A percentile compares a stretch with the other conserved stretches of the same genome.
phyloP scores from a whole-genome alignment of 2,888 invertebrate species.

The Andrena chrysosceles region DNA sequence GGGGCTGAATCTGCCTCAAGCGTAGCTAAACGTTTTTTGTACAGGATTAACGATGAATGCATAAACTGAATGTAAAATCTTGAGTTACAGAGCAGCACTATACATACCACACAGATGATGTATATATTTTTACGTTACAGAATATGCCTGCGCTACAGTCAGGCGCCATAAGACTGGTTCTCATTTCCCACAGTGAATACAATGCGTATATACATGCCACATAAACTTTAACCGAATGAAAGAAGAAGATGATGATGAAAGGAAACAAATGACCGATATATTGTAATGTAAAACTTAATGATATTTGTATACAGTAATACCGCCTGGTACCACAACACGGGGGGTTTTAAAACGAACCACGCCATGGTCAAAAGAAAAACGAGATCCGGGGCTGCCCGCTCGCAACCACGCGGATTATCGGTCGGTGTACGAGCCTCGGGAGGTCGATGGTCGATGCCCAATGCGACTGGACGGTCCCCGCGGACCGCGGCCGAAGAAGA shows the following conservation, averaged over 20 bases:
- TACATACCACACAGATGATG: conserved; percentile 85
- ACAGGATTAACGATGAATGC: conserved; percentile 81
- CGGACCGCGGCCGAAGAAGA: too few relatives aligned
- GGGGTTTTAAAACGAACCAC: conserved; percentile 67
- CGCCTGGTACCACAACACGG: conserved; percentile 76
- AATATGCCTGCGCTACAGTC: conserved; percentile 83
- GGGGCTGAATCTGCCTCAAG: conserved; percentile 78
- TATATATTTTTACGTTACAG: conserved; percentile 85
- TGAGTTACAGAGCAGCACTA: conserved; percentile 85
- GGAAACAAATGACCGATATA: conserved; percentile 74
- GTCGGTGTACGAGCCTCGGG: conserved; percentile 47
- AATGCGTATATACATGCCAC: conserved; percentile 84
- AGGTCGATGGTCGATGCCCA: conserved; percentile 46
- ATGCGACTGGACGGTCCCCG: not conserved
- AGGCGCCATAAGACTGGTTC: conserved; percentile 85
- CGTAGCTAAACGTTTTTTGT: conserved; percentile 81
- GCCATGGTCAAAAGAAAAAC: conserved; percentile 76
- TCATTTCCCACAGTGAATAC: conserved; percentile 83
- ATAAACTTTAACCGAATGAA: conserved; percentile 75
- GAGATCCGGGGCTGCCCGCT: conserved; percentile 77
- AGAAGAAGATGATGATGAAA: conserved; percentile 21
- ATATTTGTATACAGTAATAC: conserved; percentile 84
- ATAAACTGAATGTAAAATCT: conserved; percentile 83
- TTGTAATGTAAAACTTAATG: conserved; percentile 83
- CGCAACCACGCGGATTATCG: conserved; percentile 74